Base-by-base conservation (phyloP, 92 coral and sea anemone genomes). In the Actinernus sp. region DNA sequence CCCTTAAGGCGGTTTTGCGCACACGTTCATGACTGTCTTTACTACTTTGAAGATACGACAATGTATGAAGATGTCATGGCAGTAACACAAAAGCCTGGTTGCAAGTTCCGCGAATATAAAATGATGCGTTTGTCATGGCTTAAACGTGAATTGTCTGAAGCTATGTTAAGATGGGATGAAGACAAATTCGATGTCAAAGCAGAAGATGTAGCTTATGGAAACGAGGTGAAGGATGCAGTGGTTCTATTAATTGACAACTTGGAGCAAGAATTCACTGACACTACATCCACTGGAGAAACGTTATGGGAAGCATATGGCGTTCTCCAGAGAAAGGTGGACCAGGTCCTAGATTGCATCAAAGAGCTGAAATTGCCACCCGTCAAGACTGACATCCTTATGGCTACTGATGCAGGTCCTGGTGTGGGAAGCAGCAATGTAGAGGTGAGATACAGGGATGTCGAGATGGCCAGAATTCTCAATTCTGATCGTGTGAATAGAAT, bases 361-460 rank as follows among this genome's bases (percentile, higher is more conserved):
- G n/a, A n/a, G n/a, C 26, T 61, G 23, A 49, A 39, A 18, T 44
- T 61, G 63, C 85, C 71, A 26, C 78, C 45, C 3, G 65, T 68
- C 37, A 49, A 36, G 39, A 25, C 85, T 1, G 58, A 58, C 48
- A 41, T 68, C 26, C 58, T 67, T 23, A 54, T 28, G 57, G 55
- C 60, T 3, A 70, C 65, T 61, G 83, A 65, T 84, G 91, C 76
- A 45, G 81, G 85, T 11, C 81, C 91, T 56, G 85, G 76, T 11
- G 74, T 76, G 12, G 74, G 74, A 33, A 48, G 62, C 24, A 67
- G 65, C n/a, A n/a, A n/a, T n/a, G n/a, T n/a, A n/a, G n/a, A n/a
- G n/a, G n/a, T n/a, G n/a, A n/a, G n/a, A n/a, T n/a, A n/a, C n/a
- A 18, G 73, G 34, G 79, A 68, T 55, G 84, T 28, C 2, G 79